These are phyloP conservation scores for Microvelia longipes DNA, from an alignment of 1,140 invertebrate species.

Conservation along the genomic window DNA sequence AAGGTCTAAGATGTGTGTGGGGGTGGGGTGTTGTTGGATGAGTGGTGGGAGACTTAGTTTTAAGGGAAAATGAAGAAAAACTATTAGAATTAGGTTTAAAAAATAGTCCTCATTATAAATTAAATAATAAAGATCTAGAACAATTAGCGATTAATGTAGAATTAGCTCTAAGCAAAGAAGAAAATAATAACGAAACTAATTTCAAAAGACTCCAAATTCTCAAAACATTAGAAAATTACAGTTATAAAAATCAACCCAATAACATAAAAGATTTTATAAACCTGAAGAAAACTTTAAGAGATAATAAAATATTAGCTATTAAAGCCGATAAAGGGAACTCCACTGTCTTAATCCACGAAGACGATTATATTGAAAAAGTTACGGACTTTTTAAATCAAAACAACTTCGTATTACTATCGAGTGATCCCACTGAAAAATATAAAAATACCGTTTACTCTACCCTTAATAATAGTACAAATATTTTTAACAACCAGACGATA, in stretches of 20 bases:
- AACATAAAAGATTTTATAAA: neutral
- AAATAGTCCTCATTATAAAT: neutral
- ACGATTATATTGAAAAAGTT: neutral
- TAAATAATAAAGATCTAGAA: neutral
- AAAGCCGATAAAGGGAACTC: slow-evolving; percentile 4
- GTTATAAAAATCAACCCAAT: neutral
- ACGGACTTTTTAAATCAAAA: neutral
- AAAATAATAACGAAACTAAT: neutral
- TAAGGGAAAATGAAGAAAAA: too few species aligned
- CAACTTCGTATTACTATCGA: neutral
- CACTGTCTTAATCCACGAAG: neutral
- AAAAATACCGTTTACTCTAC: neutral
- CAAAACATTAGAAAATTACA: neutral
- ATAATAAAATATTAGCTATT: neutral
- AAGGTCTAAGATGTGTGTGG: too few species aligned
- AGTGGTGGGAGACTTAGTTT: too few species aligned
- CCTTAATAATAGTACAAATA: neutral
- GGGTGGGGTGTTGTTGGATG: too few species aligned
- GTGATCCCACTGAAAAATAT: neutral
- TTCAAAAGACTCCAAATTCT: neutral
- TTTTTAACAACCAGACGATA: neutral
- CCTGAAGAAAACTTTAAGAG: neutral
- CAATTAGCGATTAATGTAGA: neutral
- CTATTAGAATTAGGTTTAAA: too few species aligned
- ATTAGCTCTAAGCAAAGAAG: neutral